Percentiles rank a stretch among this genome's conserved stretches.
Evolutionary conservation across 2,888 invertebrate species (phyloP).

Genomic region (Bombylius major): DNA sequence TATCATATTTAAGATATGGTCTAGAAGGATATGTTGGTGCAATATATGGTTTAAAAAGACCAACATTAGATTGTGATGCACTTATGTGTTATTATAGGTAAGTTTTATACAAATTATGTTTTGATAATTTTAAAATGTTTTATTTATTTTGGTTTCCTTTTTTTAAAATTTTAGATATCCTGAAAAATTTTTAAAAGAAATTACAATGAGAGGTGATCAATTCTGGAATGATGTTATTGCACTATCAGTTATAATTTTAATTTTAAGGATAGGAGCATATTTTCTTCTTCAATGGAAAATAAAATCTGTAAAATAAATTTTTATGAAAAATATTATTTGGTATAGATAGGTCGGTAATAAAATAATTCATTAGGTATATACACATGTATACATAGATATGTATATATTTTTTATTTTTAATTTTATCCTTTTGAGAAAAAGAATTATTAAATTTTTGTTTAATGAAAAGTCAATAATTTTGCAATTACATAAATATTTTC

Average conservation of each 20-base stretch:
- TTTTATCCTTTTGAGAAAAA: too few relatives aligned
- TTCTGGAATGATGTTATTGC: constrained; percentile 75
- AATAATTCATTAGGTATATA: too few relatives aligned
- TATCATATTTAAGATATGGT: constrained; percentile 83
- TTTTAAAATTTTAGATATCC: constrained; percentile 46
- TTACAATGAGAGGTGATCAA: constrained; percentile 67
- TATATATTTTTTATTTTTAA: too few relatives aligned
- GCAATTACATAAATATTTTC: too few relatives aligned
- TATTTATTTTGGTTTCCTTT: neutral
- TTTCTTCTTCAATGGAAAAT: constrained; percentile 67
- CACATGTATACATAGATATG: too few relatives aligned
- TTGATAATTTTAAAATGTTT: neutral
- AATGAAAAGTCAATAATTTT: too few relatives aligned
- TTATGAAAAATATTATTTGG: neutral
- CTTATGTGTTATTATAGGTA: constrained; percentile 69
- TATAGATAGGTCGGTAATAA: too few relatives aligned
- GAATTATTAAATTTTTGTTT: too few relatives aligned
- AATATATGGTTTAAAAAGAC: constrained; percentile 70
- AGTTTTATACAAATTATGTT: constrained; percentile 6
- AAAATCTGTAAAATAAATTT: constrained; percentile 32
- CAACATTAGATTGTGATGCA: constrained; percentile 59
- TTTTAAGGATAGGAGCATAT: constrained; percentile 54
- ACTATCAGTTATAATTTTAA: constrained; percentile 51
- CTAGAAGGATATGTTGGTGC: constrained; percentile 75
- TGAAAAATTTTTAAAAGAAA: constrained; percentile 63